phyloP scores from a whole-genome alignment of 2,797 vertebrate species.

The Cyprinodon diabolis region DNA sequence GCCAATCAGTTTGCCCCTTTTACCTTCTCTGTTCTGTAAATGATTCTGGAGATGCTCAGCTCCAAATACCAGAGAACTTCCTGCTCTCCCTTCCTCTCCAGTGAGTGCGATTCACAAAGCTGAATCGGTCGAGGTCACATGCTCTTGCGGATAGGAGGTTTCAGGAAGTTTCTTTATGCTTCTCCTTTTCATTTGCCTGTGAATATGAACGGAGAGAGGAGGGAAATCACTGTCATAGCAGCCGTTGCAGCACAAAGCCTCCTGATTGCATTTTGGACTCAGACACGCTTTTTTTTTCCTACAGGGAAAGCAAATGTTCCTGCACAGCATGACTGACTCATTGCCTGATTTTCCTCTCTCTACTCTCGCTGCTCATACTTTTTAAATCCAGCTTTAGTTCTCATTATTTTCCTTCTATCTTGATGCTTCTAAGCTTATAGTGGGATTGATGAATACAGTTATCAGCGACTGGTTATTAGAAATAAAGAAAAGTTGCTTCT shows the following conservation, averaged over 20 bases:
- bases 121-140: constrained; percentile 67
- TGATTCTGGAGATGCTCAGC: constrained; percentile 62
- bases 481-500: background rate
- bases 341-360: constrained; percentile 70
- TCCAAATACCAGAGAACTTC: constrained; percentile 64
- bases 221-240: constrained; percentile 76
- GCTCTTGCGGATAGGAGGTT: constrained; percentile 31
- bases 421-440: constrained; percentile 38
- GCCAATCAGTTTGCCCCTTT: constrained; percentile 76
- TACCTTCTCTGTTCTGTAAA: constrained; percentile 56
- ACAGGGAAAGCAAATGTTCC: constrained; percentile 77
- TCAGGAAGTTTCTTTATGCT: constrained; percentile 56
- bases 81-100: constrained; percentile 63
- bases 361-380: constrained; percentile 22
- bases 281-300: constrained; percentile 63
- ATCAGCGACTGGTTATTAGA: constrained; percentile 26
- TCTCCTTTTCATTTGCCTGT: constrained; percentile 63
- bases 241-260: constrained; percentile 75
- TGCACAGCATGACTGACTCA: constrained; percentile 74
- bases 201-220: constrained; percentile 68
- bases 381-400: constrained; percentile 44
- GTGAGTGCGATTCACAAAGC: constrained; percentile 65
- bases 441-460: constrained; percentile 36
- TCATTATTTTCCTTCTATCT: constrained; percentile 3
- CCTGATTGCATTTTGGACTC: constrained; percentile 81